Conservation (phyloP, 2,113 vertebrate species). For the Nipponia nippon region DNA sequence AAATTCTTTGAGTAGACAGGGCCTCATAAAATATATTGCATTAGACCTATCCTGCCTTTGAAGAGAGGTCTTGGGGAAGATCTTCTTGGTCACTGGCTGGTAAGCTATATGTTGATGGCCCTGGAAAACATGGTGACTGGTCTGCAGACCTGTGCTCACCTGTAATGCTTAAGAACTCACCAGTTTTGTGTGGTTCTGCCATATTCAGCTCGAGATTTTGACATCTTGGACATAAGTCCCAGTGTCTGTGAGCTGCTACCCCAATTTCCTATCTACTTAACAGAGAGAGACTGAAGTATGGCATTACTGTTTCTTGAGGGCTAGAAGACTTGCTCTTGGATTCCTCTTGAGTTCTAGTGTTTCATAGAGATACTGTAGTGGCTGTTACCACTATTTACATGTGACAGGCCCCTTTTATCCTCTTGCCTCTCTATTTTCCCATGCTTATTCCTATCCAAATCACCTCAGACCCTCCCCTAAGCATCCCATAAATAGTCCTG, state of each 20-base stretch:
- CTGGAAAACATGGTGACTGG: not conserved
- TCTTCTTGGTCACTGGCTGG: not conserved
- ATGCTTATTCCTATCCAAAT: not conserved
- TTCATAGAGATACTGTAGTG: not conserved
- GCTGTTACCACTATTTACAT: not conserved
- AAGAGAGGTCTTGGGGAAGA: not conserved
- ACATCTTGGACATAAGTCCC: not conserved
- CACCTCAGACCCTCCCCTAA: not conserved
- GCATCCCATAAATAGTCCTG: not conserved
- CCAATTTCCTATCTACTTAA: not conserved
- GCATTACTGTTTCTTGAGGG: not conserved
- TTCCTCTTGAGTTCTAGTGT: not conserved
- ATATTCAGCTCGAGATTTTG: not conserved
- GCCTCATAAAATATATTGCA: not conserved
- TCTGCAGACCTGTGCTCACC: not conserved
- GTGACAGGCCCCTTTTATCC: not conserved
- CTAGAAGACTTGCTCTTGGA: not conserved
- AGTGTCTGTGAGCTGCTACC: not conserved
- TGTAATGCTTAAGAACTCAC: rapidly evolving
- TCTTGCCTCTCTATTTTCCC: not conserved
- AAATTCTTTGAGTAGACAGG: not conserved
- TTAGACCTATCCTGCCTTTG: not conserved
- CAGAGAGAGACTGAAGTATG: not conserved
- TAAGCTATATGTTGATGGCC: not conserved
- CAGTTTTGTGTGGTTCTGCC: not conserved